phyloP scores from a whole-genome alignment of 1,140 invertebrate species.

The Papilio helenus region DNA sequence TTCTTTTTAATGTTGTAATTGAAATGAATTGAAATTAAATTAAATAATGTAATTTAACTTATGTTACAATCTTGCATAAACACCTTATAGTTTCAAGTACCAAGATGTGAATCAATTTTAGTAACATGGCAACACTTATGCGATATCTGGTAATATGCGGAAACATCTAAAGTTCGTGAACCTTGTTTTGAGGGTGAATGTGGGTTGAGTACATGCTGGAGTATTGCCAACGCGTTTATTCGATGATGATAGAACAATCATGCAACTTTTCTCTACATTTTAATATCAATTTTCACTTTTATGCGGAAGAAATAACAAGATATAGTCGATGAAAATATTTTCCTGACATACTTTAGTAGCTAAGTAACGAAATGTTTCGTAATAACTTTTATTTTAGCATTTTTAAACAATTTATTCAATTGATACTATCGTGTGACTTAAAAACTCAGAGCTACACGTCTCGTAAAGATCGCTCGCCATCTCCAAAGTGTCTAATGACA shows the following conservation, averaged over 20 bases:
- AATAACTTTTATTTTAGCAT: neutral
- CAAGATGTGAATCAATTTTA: conserved; percentile 30
- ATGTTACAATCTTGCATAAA: neutral
- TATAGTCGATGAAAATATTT: neutral
- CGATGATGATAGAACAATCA: conserved; percentile 67
- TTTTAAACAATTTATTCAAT: too few species aligned
- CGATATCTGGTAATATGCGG: conserved; percentile 51
- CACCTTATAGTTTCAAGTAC: neutral
- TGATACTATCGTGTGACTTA: too few species aligned
- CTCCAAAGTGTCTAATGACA: too few species aligned
- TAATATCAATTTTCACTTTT: conserved; percentile 21
- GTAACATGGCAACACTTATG: conserved; percentile 25
- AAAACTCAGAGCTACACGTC: too few species aligned
- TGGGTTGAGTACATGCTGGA: conserved; percentile 67
- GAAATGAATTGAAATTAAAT: too few species aligned
- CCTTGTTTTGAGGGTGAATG: conserved; percentile 64
- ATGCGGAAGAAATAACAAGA: conserved; percentile 5
- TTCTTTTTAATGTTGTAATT: too few species aligned
- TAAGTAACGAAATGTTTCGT: neutral
- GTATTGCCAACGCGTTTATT: conserved; percentile 64
- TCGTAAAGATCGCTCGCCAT: too few species aligned
- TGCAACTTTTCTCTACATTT: conserved; percentile 47
- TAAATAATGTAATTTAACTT: neutral
- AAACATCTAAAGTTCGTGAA: conserved; percentile 71
- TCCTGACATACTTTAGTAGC: neutral